Conservation (phyloP, 2,797 vertebrate genomes). For the Lagorchestes hirsutus region DNA sequence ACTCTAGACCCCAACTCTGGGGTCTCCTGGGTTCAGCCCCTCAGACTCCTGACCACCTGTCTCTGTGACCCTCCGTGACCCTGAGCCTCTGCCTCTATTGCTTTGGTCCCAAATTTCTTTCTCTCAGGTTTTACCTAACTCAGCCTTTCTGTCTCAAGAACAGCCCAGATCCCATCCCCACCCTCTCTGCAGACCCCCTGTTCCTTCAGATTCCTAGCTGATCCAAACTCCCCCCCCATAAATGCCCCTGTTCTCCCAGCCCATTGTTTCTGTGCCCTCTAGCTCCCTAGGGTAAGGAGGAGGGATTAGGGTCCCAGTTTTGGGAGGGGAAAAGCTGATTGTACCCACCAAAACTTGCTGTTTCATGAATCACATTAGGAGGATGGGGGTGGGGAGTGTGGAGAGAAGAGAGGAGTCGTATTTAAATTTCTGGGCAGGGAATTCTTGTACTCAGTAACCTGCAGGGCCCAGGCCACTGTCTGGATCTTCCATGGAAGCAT, state of each 20-base stretch:
- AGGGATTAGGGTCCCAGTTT: conserved; percentile 40
- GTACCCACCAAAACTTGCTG: not conserved
- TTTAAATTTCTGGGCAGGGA: not conserved
- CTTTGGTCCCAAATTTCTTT: not conserved
- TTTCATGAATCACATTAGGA: not conserved
- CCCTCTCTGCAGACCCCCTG: not conserved
- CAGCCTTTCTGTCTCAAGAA: not conserved
- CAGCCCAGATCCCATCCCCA: conserved; percentile 19
- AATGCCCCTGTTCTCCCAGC: not conserved
- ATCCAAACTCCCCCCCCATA: not conserved
- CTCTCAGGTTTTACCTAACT: not conserved
- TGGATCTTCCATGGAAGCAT: not conserved
- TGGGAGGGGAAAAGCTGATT: conserved; percentile 31
- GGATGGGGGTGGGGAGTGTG: not conserved
- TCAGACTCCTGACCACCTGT: not conserved
- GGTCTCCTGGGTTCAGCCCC: not conserved
- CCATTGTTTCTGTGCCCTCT: conserved; percentile 51
- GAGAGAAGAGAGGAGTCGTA: not conserved
- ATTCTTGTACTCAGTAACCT: not conserved
- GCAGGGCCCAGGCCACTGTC: not conserved
- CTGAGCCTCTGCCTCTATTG: not conserved
- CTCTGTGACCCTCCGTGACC: not conserved
- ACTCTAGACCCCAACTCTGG: not conserved
- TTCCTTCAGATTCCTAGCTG: not conserved
- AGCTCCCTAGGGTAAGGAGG: conserved; percentile 19